These are phyloP conservation scores for Coreius guichenoti DNA, from an alignment of 2,797 vertebrate genomes.

Conservation along the genomic window DNA sequence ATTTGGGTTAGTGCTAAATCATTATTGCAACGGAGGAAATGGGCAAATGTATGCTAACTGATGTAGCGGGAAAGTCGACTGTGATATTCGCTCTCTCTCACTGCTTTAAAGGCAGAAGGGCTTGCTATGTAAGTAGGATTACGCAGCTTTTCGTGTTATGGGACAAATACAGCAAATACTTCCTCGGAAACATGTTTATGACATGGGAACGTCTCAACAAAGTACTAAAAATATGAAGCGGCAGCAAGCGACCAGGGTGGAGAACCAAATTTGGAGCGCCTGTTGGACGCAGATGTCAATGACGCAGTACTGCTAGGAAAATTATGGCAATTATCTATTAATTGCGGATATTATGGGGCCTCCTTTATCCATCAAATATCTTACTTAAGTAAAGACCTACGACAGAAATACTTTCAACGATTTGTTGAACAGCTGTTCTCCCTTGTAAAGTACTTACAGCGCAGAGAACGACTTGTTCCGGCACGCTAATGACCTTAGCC, in stretches of 20 bases:
- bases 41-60: slow-evolving; percentile 17
- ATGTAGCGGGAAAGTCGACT: not conserved
- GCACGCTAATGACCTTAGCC: slow-evolving; percentile 75
- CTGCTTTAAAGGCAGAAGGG: not conserved
- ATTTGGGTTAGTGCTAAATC: slow-evolving; percentile 20
- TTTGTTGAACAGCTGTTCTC: slow-evolving; percentile 75
- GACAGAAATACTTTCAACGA: slow-evolving; percentile 64
- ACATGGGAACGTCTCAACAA: not conserved
- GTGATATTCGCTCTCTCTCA: not conserved
- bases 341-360: slow-evolving; percentile 54
- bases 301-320: slow-evolving; percentile 48
- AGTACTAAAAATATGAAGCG: slow-evolving; percentile 22
- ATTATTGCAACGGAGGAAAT: slow-evolving; percentile 12
- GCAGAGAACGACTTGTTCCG: slow-evolving; percentile 70
- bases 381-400: slow-evolving; percentile 62
- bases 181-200: not conserved
- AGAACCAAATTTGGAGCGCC: not conserved
- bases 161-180: slow-evolving; percentile 3
- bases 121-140: not conserved
- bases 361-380: slow-evolving; percentile 60
- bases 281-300: slow-evolving; percentile 34
- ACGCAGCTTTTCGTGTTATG: not conserved
- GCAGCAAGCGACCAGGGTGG: not conserved
- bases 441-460: slow-evolving; percentile 73
- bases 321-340: slow-evolving; percentile 62